Conservation (phyloP, 2,797 vertebrate genomes). For the Ctenopoma kingsleyae region DNA sequence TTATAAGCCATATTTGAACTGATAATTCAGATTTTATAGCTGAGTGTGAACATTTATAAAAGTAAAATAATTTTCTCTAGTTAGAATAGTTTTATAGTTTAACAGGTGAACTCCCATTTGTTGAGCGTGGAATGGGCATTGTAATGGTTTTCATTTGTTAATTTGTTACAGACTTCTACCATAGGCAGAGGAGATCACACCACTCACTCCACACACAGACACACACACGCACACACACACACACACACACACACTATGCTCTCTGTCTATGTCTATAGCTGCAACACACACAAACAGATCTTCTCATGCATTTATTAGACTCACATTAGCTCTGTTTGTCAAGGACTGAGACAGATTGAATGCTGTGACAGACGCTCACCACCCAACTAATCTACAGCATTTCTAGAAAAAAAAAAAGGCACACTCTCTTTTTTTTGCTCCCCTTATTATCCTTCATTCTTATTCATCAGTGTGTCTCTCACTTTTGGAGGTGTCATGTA, state of each 20-base stretch:
- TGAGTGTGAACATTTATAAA: neutral
- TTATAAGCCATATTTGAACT: neutral
- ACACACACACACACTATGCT: neutral
- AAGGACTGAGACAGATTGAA: conserved; percentile 35
- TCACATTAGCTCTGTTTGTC: conserved; percentile 46
- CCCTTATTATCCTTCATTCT: conserved; percentile 41
- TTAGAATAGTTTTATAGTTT: conserved; percentile 3
- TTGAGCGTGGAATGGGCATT: too few relatives aligned
- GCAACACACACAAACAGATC: conserved; percentile 3
- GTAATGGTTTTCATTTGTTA: too few relatives aligned
- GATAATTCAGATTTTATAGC: conserved; percentile 9
- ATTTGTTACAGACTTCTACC: too few relatives aligned
- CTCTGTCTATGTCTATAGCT: conserved; percentile 7
- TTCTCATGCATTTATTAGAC: conserved; percentile 24
- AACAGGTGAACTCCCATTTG: neutral
- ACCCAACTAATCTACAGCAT: conserved; percentile 27
- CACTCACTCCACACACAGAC: neutral
- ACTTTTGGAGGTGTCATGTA: conserved; percentile 17
- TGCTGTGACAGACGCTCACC: conserved; percentile 17
- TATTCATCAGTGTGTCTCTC: conserved; percentile 39
- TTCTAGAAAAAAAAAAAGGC: conserved; percentile 23
- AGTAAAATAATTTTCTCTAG: conserved; percentile 1
- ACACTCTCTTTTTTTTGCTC: conserved; percentile 16
- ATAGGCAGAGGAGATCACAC: neutral
- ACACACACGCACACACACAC: too few relatives aligned